Conservation (phyloP, 2,797 vertebrate species). For the Notoglanidium macrostoma region DNA sequence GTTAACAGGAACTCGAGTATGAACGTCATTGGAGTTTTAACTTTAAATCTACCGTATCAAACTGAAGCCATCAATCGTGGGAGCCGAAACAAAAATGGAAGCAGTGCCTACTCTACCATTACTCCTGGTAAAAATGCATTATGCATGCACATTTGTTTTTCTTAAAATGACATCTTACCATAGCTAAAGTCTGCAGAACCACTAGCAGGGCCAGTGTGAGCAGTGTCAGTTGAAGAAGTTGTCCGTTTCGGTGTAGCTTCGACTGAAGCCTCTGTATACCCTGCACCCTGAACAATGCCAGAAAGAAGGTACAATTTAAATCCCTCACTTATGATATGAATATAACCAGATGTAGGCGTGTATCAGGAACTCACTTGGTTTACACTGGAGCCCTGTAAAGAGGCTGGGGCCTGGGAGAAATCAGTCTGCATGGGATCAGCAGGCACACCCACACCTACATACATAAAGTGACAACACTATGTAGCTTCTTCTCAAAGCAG, state of each 20-base stretch:
- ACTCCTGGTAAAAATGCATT: not conserved
- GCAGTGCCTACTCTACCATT: not conserved
- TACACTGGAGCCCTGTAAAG: slow-evolving; percentile 44
- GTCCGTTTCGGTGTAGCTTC: slow-evolving; percentile 31
- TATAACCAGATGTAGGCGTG: not conserved
- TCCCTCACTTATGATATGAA: not conserved
- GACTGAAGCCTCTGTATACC: slow-evolving; percentile 39
- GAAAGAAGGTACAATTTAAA: not conserved
- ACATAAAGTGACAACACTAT: not conserved
- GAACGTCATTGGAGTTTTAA: not conserved
- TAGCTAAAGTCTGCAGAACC: slow-evolving; percentile 63
- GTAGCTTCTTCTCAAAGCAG: not conserved
- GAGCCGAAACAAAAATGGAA: not conserved
- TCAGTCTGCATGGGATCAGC: slow-evolving; percentile 37
- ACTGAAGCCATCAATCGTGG: not conserved
- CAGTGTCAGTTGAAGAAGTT: slow-evolving; percentile 21
- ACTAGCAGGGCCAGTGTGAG: slow-evolving; percentile 49
- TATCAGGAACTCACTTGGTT: slow-evolving; percentile 45
- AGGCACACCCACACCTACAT: slow-evolving; percentile 8
- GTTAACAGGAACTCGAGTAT: not conserved
- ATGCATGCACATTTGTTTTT: not conserved
- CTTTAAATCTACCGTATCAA: not conserved
- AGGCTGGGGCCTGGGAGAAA: slow-evolving; percentile 24
- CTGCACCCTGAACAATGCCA: slow-evolving; percentile 35
- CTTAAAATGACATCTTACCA: slow-evolving; percentile 40